Conservation (phyloP, 2,797 vertebrate genomes). For the Cirrhinus molitorella region DNA sequence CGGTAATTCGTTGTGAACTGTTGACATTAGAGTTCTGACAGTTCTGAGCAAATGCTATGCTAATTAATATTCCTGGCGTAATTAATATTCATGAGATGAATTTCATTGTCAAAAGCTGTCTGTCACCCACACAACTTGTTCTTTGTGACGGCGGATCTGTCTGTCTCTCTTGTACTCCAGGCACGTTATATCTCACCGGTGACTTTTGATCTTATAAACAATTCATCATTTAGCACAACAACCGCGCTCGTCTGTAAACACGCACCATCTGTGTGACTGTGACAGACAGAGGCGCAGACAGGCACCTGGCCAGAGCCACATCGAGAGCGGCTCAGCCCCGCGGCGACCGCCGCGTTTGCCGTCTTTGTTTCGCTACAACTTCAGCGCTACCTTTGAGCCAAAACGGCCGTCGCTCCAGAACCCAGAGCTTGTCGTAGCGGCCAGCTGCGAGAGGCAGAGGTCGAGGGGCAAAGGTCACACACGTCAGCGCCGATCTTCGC, state of each 20-base stretch:
- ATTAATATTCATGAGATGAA: background rate
- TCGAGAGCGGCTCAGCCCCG: background rate
- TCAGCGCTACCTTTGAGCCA: constrained; percentile 45
- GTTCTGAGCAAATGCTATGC: background rate
- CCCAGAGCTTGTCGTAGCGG: background rate
- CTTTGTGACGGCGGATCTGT: background rate
- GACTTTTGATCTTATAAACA: constrained; percentile 45
- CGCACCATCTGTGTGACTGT: constrained; percentile 38
- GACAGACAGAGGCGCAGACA: constrained; percentile 16
- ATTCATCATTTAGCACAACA: constrained; percentile 42
- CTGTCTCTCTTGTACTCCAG: constrained; percentile 23
- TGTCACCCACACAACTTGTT: background rate
- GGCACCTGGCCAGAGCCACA: constrained; percentile 24
- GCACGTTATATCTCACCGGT: constrained; percentile 1
- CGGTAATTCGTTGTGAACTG: background rate
- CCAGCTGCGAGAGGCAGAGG: constrained; percentile 27
- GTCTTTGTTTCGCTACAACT: constrained; percentile 49
- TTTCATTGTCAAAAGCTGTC: background rate
- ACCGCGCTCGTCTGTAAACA: constrained; percentile 27
- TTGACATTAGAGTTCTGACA: background rate
- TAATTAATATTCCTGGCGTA: background rate
- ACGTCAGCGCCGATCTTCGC: constrained; percentile 7
- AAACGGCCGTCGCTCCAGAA: constrained; percentile 24
- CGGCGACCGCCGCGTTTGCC: constrained; percentile 34
- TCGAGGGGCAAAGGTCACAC: background rate